A percentile compares a stretch with the other conserved stretches of the same genome.
Conservation (phyloP, 92 coral and sea anemone genomes). For the Phenganax subtilis region DNA sequence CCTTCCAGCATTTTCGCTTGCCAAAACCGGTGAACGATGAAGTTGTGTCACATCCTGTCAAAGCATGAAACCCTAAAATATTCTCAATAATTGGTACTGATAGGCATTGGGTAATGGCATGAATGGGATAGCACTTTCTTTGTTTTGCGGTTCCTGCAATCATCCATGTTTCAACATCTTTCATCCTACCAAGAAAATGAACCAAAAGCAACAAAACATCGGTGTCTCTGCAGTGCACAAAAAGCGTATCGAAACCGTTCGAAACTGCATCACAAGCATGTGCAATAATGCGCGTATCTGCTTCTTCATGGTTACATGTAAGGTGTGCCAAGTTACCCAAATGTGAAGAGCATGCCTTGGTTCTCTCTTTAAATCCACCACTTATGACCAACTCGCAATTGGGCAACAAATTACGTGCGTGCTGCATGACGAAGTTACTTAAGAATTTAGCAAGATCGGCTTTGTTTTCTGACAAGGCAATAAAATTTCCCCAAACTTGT, state of each 20-base stretch:
- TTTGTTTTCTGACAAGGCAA: slow-evolving; percentile 13
- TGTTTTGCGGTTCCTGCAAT: slow-evolving; percentile 5
- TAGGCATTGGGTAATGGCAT: not conserved
- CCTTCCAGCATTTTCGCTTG: slow-evolving; percentile 42
- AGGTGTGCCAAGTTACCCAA: not conserved
- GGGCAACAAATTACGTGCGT: not conserved
- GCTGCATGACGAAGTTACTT: not conserved
- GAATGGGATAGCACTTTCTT: slow-evolving; percentile 12
- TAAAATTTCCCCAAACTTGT: slow-evolving; percentile 17
- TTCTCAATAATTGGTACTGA: not conserved
- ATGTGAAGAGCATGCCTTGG: slow-evolving; percentile 9
- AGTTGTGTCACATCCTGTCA: slow-evolving; percentile 42
- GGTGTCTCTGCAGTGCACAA: slow-evolving; percentile 22
- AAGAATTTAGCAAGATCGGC: slow-evolving; percentile 24
- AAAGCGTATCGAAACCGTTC: slow-evolving; percentile 4
- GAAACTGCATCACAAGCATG: slow-evolving; percentile 20
- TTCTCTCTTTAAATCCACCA: not conserved
- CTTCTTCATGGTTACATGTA: slow-evolving; percentile 23
- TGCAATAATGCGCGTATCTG: slow-evolving; percentile 6
- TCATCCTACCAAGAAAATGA: slow-evolving; percentile 20
- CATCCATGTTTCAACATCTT: slow-evolving; percentile 22
- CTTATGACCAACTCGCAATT: not conserved
- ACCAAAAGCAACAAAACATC: slow-evolving; percentile 19
- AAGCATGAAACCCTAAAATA: slow-evolving; percentile 35
- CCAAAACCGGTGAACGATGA: slow-evolving; percentile 38